These are phyloP conservation scores for Meles meles DNA, from an alignment of 2,113 vertebrate genomes.

Conservation along the genomic window DNA sequence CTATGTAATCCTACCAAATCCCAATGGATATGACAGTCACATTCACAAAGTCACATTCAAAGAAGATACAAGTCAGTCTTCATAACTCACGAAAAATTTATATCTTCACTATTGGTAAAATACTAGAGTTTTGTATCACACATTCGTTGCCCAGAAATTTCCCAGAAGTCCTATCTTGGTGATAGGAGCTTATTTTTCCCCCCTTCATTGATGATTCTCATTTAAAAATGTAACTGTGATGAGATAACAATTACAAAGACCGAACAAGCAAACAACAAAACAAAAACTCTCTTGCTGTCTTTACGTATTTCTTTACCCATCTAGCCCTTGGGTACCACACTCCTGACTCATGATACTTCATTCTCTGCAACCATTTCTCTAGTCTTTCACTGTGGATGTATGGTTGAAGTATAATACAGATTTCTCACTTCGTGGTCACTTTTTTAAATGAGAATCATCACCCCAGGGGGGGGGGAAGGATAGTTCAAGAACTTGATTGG, in stretches of 20 bases:
- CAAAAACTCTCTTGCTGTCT: not conserved
- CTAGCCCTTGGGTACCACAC: not conserved
- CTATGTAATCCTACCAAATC: not conserved
- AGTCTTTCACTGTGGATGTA: not conserved
- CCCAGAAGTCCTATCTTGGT: not conserved
- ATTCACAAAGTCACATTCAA: not conserved
- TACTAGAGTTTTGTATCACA: not conserved
- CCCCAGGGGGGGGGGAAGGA: fast-evolving
- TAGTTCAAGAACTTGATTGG: not conserved
- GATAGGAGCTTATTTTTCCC: too few species aligned
- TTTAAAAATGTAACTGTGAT: too few species aligned
- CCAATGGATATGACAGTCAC: not conserved
- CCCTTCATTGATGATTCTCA: too few species aligned
- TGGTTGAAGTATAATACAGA: not conserved
- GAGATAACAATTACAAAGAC: not conserved
- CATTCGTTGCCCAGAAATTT: not conserved
- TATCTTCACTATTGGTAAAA: not conserved
- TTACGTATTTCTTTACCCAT: not conserved
- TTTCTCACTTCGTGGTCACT: not conserved
- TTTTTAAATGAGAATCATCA: constrained; percentile 11
- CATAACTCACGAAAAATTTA: not conserved
- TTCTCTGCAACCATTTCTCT: not conserved
- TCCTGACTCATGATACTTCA: too few species aligned
- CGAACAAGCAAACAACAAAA: not conserved
- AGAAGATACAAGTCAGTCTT: not conserved